Conservation (phyloP, 2,888 invertebrate genomes). For the Epistrophe grossulariae region DNA sequence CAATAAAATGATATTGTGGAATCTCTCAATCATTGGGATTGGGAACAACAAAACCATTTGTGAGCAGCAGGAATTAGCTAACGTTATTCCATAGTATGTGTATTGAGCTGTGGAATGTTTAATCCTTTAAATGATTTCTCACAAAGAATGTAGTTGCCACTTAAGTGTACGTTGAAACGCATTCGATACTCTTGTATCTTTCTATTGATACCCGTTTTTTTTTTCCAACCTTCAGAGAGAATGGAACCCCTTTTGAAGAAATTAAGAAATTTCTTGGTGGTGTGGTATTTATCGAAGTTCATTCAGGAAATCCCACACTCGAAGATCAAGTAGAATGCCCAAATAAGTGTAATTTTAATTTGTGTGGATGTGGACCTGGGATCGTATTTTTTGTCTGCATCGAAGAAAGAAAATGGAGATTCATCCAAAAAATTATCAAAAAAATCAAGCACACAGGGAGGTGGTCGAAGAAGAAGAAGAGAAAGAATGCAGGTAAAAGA, state of each 20-base stretch:
- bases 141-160: constrained; percentile 45
- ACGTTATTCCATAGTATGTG: constrained; percentile 30
- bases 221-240: constrained; percentile 14
- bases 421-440: constrained; percentile 35
- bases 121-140: constrained; percentile 53
- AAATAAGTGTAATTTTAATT: constrained; percentile 47
- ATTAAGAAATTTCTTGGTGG: constrained; percentile 45
- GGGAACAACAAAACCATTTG: constrained; percentile 23
- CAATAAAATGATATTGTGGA: constrained; percentile 57
- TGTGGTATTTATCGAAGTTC: constrained; percentile 48
- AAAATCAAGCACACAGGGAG: constrained; percentile 38
- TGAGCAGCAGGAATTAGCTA: constrained; percentile 42
- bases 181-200: constrained; percentile 21
- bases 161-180: constrained; percentile 34
- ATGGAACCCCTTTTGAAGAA: constrained; percentile 33
- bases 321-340: constrained; percentile 59
- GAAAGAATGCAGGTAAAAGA: constrained; percentile 61
- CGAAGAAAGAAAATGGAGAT: constrained; percentile 31
- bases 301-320: constrained; percentile 67
- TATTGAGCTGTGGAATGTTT: constrained; percentile 29
- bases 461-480: constrained; percentile 11
- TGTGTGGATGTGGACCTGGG: constrained; percentile 26
- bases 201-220: constrained; percentile 43
- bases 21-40: constrained; percentile 59
- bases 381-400: constrained; percentile 13